Conservation (phyloP, 2,797 vertebrate species). For the Mastacembelus armatus region DNA sequence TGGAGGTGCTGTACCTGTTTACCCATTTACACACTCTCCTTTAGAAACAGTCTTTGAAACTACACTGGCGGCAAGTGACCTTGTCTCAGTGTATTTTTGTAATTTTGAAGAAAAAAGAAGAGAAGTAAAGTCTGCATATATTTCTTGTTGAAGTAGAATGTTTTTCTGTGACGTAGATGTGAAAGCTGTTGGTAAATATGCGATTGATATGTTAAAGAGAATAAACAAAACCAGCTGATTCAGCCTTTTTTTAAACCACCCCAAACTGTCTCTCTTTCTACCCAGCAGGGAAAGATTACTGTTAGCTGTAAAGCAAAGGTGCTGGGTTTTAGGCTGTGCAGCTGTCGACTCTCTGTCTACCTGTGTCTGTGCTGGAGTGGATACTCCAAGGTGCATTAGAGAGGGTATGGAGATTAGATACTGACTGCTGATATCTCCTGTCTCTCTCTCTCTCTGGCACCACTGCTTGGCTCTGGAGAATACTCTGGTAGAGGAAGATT, state of each 20-base stretch:
- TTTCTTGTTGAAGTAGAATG: not conserved
- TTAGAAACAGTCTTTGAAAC: not conserved
- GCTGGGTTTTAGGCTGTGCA: slow-evolving; percentile 51
- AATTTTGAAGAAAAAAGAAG: slow-evolving; percentile 1
- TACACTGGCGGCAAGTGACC: not conserved
- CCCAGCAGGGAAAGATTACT: slow-evolving; percentile 39
- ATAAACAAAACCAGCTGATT: slow-evolving; percentile 29
- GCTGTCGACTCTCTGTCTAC: slow-evolving; percentile 59
- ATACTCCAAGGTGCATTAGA: slow-evolving; percentile 73
- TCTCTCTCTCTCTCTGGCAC: slow-evolving; percentile 46
- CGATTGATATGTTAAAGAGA: slow-evolving; percentile 18
- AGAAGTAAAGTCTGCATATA: not conserved
- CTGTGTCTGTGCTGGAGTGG: slow-evolving; percentile 58
- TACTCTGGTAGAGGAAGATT: slow-evolving; percentile 56
- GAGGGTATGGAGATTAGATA: slow-evolving; percentile 77
- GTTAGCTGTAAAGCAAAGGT: slow-evolving; percentile 48
- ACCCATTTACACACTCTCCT: not conserved
- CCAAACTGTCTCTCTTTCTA: not conserved
- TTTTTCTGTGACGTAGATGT: slow-evolving; percentile 12
- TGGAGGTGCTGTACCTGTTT: not conserved
- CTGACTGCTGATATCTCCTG: slow-evolving; percentile 69
- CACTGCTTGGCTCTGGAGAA: slow-evolving; percentile 58
- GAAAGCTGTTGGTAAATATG: not conserved
- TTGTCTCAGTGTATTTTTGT: not conserved
- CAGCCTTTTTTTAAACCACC: slow-evolving; percentile 3